These are phyloP conservation scores for Gallinago nigripennis DNA, from an alignment of 2,797 vertebrate species.

Conservation along the genomic window DNA sequence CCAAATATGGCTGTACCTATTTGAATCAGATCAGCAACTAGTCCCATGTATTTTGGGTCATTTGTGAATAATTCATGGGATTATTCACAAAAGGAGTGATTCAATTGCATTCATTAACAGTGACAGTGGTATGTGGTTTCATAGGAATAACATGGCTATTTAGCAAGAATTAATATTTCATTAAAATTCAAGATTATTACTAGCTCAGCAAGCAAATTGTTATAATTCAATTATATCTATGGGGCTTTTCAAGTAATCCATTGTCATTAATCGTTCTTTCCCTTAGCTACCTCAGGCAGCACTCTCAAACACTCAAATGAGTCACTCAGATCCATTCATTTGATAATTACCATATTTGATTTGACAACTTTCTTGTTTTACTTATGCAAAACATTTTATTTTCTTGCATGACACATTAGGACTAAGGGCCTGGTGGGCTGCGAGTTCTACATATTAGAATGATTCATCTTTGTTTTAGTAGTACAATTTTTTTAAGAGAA, in stretches of 20 bases:
- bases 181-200: conserved; percentile 29
- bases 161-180: conserved; percentile 38
- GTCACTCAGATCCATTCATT: conserved; percentile 34
- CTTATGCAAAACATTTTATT: conserved; percentile 28
- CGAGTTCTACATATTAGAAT: not conserved
- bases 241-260: conserved; percentile 8
- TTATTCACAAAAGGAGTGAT: not conserved
- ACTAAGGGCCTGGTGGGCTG: conserved; percentile 42
- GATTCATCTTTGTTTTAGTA: conserved; percentile 41
- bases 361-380: conserved; percentile 28
- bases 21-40: not conserved
- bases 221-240: conserved; percentile 6
- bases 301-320: conserved; percentile 7
- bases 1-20: not conserved
- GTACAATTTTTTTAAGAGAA: not conserved
- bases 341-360: conserved; percentile 19
- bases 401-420: conserved; percentile 30
- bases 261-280: conserved; percentile 13
- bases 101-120: not conserved
- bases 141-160: not conserved
- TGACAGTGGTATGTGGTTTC: not conserved
- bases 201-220: conserved; percentile 16
- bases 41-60: not conserved
- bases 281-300: not conserved
- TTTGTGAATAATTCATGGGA: not conserved